Base-by-base conservation (phyloP, 1,140 invertebrate genomes). In the Trachymyrmex cornetzi region DNA sequence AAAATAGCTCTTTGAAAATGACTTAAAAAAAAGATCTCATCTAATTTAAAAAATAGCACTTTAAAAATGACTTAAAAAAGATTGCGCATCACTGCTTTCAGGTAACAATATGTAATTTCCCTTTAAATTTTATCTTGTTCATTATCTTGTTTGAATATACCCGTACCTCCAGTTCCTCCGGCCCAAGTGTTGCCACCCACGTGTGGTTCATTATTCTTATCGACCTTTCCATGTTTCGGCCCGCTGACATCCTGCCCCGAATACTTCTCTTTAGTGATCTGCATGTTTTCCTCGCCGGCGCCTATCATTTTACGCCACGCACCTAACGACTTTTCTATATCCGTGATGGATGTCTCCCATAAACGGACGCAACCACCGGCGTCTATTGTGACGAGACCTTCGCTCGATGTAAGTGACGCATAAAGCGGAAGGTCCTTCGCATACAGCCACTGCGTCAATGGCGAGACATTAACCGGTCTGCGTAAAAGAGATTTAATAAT, bases 151-250 rank as follows among this genome's bases (percentile, higher is more conserved):
- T 38, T 34, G 14, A 14, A 53, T 63, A 48, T 48, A 30, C n/a
- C 72, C 88, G 19, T 89, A 69, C 98, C 98, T 67, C 99, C 99
- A 59, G 97, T 98, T 50, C 99, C 99, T 11, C 99, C 99, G 57
- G 99, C 98, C 99, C 99, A 99, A 1, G 98, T 99, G 92, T 99
- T 99, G 5, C 99, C 99, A 75, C 99, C 99, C 77, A 99, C 98
- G 95, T 99, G 99, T 0, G 98, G 98, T 66, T 98, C 96, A 92
- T 98, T 98, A 11, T 98, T 97, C 0, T 98, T 97, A 94, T 99
- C 98, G 38, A 98, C 95, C 96, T 99, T 99, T 3, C 99, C 99
- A 94, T 99, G 97, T 93, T 99, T 99, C 0, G 99, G 99, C 0
- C 95, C 96, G 44, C 97, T 97, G 1, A 97, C 96, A 93, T 97